These are phyloP conservation scores for Nematopogon swammerdamellus DNA, from an alignment of 2,888 invertebrate species.

Conservation along the genomic window DNA sequence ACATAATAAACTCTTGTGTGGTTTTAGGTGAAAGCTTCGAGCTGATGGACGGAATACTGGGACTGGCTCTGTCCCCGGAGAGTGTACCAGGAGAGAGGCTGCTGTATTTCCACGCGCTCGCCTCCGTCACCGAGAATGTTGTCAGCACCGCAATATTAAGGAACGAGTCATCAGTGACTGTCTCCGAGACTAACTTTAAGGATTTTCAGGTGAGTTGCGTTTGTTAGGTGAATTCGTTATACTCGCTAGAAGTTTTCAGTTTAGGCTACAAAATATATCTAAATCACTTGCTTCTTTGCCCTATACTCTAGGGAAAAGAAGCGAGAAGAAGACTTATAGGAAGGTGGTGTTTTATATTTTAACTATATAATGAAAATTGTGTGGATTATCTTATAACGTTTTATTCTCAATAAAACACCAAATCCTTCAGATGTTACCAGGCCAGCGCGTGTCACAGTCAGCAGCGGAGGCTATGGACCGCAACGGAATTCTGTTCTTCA, in stretches of 20 bases:
- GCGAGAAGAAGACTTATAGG: no score
- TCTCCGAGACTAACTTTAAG: slow-evolving; percentile 45
- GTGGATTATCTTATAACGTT: no score
- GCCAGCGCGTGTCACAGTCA: slow-evolving; percentile 62
- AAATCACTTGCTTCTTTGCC: no score
- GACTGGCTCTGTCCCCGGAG: slow-evolving; percentile 62
- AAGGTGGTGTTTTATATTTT: no score
- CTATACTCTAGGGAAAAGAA: no score
- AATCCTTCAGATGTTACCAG: slow-evolving; percentile 49
- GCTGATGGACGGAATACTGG: slow-evolving; percentile 71
- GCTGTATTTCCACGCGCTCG: slow-evolving; percentile 68
- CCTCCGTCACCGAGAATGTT: slow-evolving; percentile 63
- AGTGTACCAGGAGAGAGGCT: slow-evolving; percentile 32
- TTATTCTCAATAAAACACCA: no score
- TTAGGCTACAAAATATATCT: no score
- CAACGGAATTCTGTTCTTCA: slow-evolving; percentile 68
- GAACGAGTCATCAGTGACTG: slow-evolving; percentile 48
- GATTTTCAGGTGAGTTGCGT: slow-evolving; percentile 55
- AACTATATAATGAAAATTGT: no score
- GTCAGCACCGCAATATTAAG: slow-evolving; percentile 60
- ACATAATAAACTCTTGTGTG: no score
- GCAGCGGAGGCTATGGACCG: slow-evolving; percentile 70
- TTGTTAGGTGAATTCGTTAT: no score
- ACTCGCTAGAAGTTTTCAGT: no score
- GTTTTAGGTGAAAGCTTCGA: slow-evolving; percentile 65